These are phyloP conservation scores for Dryocosmus kuriphilus DNA, from an alignment of 2,888 invertebrate species.

Conservation along the genomic window DNA sequence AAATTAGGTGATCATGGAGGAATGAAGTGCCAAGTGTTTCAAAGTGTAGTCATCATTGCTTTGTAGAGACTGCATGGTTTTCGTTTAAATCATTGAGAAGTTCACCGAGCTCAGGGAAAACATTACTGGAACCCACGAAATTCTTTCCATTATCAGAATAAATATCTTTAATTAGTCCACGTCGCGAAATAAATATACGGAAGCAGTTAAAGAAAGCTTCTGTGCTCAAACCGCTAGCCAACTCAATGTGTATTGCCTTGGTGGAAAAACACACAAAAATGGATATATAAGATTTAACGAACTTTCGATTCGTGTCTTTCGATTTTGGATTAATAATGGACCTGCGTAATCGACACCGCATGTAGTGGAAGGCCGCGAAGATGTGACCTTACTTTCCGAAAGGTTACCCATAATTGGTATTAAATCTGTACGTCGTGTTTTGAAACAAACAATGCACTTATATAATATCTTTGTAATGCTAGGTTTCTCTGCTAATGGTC, in stretches of 20 bases:
- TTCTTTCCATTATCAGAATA: conserved; percentile 59
- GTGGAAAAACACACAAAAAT: conserved; percentile 42
- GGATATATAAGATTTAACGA: conserved; percentile 43
- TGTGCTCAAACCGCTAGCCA: conserved; percentile 51
- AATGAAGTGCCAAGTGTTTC: too few species aligned
- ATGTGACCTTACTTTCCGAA: conserved; percentile 52
- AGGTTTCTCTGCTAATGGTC: conserved; percentile 40
- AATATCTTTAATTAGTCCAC: conserved; percentile 50
- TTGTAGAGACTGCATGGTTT: too few species aligned
- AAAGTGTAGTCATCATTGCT: too few species aligned
- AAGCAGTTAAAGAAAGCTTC: conserved; percentile 54
- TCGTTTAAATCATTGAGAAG: background rate
- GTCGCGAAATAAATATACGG: conserved; percentile 54
- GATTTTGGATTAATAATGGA: conserved; percentile 19
- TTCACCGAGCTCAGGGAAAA: conserved; percentile 6
- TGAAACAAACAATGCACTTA: conserved; percentile 48
- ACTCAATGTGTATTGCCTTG: conserved; percentile 43
- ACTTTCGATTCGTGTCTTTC: conserved; percentile 1
- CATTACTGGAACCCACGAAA: conserved; percentile 51
- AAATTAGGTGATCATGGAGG: too few species aligned
- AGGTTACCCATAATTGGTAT: conserved; percentile 46
- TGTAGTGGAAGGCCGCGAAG: conserved; percentile 52
- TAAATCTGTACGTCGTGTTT: conserved; percentile 7
- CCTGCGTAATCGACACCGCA: conserved; percentile 50
- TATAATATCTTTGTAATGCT: conserved; percentile 32